Percentiles rank a stretch among this genome's conserved stretches.
Conservation (phyloP, 1,140 invertebrate genomes). For the Drosophila rufa region DNA sequence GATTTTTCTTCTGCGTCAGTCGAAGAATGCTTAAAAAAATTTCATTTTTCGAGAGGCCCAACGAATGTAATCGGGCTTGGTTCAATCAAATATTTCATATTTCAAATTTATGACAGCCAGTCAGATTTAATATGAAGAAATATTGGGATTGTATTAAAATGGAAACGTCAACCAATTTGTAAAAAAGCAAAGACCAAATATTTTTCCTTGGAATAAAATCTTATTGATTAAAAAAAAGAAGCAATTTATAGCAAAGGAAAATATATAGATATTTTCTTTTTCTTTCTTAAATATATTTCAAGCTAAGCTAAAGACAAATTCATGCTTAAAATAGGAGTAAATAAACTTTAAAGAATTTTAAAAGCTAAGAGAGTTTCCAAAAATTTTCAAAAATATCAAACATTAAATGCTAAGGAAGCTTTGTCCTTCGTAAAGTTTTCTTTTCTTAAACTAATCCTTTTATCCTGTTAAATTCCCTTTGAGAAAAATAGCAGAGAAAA, state of each 20-base stretch:
- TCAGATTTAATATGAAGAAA: not conserved
- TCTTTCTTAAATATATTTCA: not conserved
- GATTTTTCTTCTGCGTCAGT: not conserved
- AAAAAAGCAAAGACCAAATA: no score
- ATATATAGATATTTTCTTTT: no score
- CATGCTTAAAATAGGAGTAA: not conserved
- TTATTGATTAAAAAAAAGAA: not conserved
- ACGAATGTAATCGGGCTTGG: not conserved
- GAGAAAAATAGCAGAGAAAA: not conserved
- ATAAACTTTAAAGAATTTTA: not conserved
- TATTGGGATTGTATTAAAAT: no score
- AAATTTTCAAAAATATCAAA: no score
- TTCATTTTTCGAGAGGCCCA: constrained; percentile 33
- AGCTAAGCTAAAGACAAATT: no score
- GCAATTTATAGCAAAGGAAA: no score
- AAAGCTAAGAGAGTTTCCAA: not conserved
- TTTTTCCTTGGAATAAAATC: no score
- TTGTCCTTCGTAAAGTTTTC: no score
- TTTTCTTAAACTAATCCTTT: not conserved
- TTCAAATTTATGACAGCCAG: not conserved
- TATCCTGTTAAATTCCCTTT: not conserved
- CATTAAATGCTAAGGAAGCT: no score
- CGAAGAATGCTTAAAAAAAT: constrained; percentile 44
- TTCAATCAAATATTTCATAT: constrained; percentile 2
- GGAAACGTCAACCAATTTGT: no score